Conservation (phyloP, 2,888 invertebrate species). For the Selenia dentaria region DNA sequence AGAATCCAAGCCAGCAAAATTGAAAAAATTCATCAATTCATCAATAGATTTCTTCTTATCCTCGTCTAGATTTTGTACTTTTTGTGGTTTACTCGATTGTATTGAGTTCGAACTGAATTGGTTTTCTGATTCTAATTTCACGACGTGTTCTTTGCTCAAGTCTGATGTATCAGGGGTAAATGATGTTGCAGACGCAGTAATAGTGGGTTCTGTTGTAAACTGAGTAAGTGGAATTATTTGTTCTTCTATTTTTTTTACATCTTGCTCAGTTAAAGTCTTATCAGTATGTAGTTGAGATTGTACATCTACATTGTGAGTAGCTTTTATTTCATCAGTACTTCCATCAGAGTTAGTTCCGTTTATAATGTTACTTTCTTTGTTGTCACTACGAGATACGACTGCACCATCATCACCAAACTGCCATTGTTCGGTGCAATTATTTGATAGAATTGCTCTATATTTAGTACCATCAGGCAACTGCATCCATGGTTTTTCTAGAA, state of each 20-base stretch:
- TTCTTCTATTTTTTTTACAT: constrained; percentile 63
- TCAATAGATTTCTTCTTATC: constrained; percentile 74
- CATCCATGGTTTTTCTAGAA: constrained; percentile 88
- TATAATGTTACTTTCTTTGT: constrained; percentile 34
- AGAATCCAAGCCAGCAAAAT: constrained; percentile 56
- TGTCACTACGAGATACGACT: constrained; percentile 38
- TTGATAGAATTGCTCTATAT: constrained; percentile 84
- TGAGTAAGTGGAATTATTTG: constrained; percentile 66
- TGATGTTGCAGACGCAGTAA: constrained; percentile 20
- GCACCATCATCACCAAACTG: constrained; percentile 71
- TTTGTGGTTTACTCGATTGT: constrained; percentile 22
- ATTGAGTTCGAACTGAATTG: constrained; percentile 28
- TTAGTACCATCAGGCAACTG: constrained; percentile 82
- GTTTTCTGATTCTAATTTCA: constrained; percentile 40
- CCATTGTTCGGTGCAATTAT: constrained; percentile 87
- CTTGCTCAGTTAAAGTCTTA: constrained; percentile 55
- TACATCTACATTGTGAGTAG: constrained; percentile 53
- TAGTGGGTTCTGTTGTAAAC: constrained; percentile 22
- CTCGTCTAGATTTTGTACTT: constrained; percentile 41
- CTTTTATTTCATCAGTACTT: constrained; percentile 53
- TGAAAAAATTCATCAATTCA: constrained; percentile 69
- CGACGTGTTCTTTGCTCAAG: constrained; percentile 37
- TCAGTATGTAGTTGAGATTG: constrained; percentile 53
- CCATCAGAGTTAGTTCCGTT: constrained; percentile 16
- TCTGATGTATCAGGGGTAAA: constrained; percentile 26